Conservation (phyloP, 2,113 vertebrate species). For the Rhinogobius similis region DNA sequence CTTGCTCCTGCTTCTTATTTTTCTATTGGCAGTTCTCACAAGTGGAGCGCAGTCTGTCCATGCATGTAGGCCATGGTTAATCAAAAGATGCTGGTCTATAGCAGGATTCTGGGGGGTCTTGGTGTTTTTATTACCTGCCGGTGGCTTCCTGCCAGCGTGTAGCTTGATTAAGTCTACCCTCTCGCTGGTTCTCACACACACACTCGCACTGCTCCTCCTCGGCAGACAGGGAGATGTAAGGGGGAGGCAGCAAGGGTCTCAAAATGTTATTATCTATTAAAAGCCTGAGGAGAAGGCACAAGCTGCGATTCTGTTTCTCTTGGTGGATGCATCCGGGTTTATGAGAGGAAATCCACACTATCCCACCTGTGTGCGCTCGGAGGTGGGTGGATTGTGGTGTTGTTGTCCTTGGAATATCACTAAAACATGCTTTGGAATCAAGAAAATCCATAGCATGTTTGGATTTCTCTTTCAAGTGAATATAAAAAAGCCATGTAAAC, state of each 20-base stretch:
- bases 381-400: conserved; percentile 24
- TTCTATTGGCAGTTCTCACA: conserved; percentile 13
- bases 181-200: conserved; percentile 2
- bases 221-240: conserved; percentile 38
- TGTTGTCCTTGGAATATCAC: conserved; percentile 21
- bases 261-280: conserved; percentile 61
- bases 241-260: conserved; percentile 46
- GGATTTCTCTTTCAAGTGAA: not conserved
- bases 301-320: conserved; percentile 26
- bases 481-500: not conserved
- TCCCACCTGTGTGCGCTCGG: conserved; percentile 31
- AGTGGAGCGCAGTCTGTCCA: conserved; percentile 15
- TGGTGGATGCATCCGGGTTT: conserved; percentile 36
- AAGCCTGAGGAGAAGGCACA: conserved; percentile 40
- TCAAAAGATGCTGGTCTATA: conserved; percentile 26
- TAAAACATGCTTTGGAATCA: conserved; percentile 12
- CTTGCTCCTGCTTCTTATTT: conserved; percentile 15
- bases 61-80: conserved; percentile 19
- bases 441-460: not conserved
- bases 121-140: conserved; percentile 68
- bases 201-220: conserved; percentile 31
- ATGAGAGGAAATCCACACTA: conserved; percentile 46
- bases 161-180: conserved; percentile 58
- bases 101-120: conserved; percentile 51
- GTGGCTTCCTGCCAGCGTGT: conserved; percentile 54